Conservation (phyloP, 2,797 vertebrate genomes). For the Urosaurus nigricauda region DNA sequence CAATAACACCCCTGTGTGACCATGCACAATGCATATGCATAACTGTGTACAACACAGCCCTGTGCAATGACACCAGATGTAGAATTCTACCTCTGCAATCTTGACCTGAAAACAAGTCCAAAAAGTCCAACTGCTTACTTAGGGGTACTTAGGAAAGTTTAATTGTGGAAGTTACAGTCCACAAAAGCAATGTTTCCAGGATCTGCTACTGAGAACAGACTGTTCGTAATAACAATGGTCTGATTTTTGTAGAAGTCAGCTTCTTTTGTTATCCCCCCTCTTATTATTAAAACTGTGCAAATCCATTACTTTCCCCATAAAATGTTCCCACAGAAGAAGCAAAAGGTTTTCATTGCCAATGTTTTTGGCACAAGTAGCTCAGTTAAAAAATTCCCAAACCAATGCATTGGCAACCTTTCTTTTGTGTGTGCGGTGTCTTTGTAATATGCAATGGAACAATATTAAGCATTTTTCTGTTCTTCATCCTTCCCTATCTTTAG, state of each 20-base stretch:
- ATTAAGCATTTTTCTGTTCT: constrained; percentile 77
- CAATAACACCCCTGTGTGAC: no score
- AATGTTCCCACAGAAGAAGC: constrained; percentile 46
- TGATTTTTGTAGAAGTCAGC: not conserved
- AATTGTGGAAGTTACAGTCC: no score
- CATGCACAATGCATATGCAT: no score
- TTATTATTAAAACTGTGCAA: constrained; percentile 68
- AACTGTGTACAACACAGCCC: no score
- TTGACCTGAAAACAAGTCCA: no score
- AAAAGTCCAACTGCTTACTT: no score
- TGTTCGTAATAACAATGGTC: not conserved
- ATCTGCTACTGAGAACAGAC: not conserved
- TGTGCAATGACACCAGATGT: no score
- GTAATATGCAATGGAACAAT: constrained; percentile 75
- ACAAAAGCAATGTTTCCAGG: no score
- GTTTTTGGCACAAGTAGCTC: constrained; percentile 66
- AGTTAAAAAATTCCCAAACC: constrained; percentile 73
- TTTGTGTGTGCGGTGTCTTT: constrained; percentile 36
- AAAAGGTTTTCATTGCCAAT: constrained; percentile 65
- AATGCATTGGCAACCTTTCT: constrained; percentile 68
- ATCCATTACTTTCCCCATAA: constrained; percentile 68
- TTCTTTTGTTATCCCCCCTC: constrained; percentile 48
- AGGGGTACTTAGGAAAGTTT: no score
- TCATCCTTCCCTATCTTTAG: constrained; percentile 74
- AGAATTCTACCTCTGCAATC: no score